Evolutionary conservation across 64 coral and sea anemone genomes (phyloP).

Genomic region (Montipora cactus): DNA sequence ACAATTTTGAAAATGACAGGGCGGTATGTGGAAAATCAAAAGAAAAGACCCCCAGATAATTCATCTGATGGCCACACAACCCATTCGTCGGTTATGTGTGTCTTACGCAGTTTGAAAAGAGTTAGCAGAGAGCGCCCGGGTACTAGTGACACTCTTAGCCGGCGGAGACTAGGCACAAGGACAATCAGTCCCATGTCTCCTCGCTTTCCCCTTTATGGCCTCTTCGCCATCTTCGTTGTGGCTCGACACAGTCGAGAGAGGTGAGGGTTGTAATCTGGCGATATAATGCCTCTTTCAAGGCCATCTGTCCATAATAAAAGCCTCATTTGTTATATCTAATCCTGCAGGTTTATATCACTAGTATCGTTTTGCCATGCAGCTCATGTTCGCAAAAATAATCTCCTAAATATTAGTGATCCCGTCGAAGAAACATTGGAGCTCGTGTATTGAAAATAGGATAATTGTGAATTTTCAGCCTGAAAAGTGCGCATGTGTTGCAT

Average conservation of each 20-base stretch:
- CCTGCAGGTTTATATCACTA: not conserved
- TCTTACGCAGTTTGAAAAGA: no score
- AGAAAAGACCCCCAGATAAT: no score
- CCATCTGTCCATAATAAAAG: conserved; percentile 41
- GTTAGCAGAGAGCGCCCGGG: no score
- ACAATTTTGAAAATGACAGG: no score
- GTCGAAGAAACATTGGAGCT: not conserved
- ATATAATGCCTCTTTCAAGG: not conserved
- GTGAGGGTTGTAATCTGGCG: conserved; percentile 61
- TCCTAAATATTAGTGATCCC: not conserved
- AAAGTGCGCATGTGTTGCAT: not conserved
- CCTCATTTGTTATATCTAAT: not conserved
- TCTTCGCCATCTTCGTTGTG: conserved; percentile 91
- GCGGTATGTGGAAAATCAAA: no score
- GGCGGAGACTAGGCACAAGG: not conserved
- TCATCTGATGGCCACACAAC: no score
- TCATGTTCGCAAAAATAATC: not conserved
- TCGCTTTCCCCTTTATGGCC: conserved; percentile 19
- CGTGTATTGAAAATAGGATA: not conserved
- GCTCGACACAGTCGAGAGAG: conserved; percentile 49
- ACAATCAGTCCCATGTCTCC: conserved; percentile 52
- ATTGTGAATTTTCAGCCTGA: not conserved
- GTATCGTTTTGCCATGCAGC: not conserved
- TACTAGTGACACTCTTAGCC: not conserved
- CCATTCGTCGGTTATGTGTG: no score